Percentiles rank a stretch among this genome's conserved stretches.
phyloP scores from a whole-genome alignment of 23 tunicate genomes.

The Ascidia mentula region DNA sequence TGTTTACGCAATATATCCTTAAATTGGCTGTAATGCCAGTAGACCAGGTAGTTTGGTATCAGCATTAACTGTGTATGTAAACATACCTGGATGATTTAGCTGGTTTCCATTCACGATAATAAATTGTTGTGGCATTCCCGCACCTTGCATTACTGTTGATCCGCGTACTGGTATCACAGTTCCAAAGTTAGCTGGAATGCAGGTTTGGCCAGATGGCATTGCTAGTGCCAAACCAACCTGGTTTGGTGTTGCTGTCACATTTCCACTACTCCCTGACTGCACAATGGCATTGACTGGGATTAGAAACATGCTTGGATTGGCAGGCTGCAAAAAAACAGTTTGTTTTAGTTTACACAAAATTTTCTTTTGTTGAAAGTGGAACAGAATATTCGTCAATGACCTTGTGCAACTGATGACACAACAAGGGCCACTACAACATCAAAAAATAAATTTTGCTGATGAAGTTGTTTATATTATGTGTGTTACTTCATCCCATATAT shows the following conservation, averaged over 20 bases:
- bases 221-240: slow-evolving; percentile 46
- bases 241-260: neutral
- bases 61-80: too few species aligned
- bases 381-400: too few species aligned
- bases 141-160: slow-evolving; percentile 17
- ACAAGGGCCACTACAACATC: too few species aligned
- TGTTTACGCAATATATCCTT: too few species aligned
- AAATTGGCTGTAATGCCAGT: too few species aligned
- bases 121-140: slow-evolving; percentile 26
- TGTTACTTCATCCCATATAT: too few species aligned
- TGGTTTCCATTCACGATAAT: slow-evolving; percentile 21
- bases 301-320: slow-evolving; percentile 66
- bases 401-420: too few species aligned
- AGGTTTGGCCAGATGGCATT: slow-evolving; percentile 23
- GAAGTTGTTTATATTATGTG: too few species aligned
- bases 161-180: slow-evolving; percentile 38
- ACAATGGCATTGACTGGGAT: slow-evolving; percentile 73
- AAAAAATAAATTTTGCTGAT: too few species aligned
- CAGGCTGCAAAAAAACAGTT: neutral
- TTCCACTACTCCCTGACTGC: slow-evolving; percentile 19
- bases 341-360: too few species aligned
- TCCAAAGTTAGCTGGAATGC: slow-evolving; percentile 19
- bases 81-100: neutral
- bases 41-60: too few species aligned
- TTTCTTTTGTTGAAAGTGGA: too few species aligned